phyloP scores from a whole-genome alignment of 2,113 vertebrate species.

The Melozone crissalis region DNA sequence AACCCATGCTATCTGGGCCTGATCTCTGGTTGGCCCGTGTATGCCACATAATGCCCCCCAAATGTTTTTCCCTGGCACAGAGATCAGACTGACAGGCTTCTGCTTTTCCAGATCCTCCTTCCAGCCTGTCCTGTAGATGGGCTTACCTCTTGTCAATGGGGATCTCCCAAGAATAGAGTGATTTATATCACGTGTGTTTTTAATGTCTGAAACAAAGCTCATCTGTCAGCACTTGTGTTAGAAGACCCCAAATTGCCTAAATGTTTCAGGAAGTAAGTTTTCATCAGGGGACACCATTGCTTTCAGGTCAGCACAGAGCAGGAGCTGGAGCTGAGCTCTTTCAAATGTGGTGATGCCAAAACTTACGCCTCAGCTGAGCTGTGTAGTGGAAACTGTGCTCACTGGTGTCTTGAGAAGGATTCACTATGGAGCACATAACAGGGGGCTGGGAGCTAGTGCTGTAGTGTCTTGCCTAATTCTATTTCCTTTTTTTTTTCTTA shows the following conservation, averaged over 20 bases:
- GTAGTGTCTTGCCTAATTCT: background rate
- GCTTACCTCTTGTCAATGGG: background rate
- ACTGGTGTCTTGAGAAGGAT: background rate
- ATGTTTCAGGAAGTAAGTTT: background rate
- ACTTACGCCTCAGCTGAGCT: background rate
- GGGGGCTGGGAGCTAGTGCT: background rate
- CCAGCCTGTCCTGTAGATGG: background rate
- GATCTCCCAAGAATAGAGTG: background rate
- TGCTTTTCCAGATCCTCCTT: background rate
- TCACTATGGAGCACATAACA: background rate
- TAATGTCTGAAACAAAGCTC: background rate
- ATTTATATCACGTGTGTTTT: background rate
- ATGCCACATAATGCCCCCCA: background rate
- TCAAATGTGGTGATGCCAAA: background rate
- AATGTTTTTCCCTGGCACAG: background rate
- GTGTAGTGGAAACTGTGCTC: background rate
- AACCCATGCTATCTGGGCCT: background rate
- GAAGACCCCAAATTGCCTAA: background rate
- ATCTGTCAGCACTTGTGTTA: background rate
- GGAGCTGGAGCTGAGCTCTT: background rate
- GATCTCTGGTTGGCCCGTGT: background rate
- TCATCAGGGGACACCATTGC: background rate
- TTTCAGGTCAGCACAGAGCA: background rate
- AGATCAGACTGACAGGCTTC: background rate
- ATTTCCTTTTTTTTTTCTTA: background rate